These are phyloP conservation scores for Lepisosteus oculatus DNA, from an alignment of 2,113 vertebrate genomes.

Conservation along the genomic window DNA sequence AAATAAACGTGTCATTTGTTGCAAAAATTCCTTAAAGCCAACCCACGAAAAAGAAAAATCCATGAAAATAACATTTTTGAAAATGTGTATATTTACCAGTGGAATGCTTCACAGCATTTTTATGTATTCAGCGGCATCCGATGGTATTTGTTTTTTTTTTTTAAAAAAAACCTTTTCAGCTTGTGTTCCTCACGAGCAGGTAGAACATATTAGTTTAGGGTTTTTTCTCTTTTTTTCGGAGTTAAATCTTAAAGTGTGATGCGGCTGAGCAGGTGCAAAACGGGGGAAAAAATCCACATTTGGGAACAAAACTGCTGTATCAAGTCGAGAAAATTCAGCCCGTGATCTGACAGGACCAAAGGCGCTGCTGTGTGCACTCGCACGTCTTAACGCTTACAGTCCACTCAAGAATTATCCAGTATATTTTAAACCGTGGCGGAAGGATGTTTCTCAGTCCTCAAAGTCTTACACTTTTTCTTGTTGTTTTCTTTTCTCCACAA, in stretches of 20 bases:
- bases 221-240: not conserved
- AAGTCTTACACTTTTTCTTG: slow-evolving; percentile 46
- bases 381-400: slow-evolving; percentile 43
- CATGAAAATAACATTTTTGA: slow-evolving; percentile 23
- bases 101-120: slow-evolving; percentile 28
- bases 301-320: slow-evolving; percentile 16
- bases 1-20: slow-evolving; percentile 10
- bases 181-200: slow-evolving; percentile 29
- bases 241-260: not conserved
- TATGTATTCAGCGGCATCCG: slow-evolving; percentile 26
- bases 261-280: slow-evolving; percentile 12
- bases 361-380: slow-evolving; percentile 34
- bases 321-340: slow-evolving; percentile 38
- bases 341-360: slow-evolving; percentile 34
- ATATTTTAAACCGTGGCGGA: slow-evolving; percentile 41
- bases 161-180: slow-evolving; percentile 13
- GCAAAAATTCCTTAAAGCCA: slow-evolving; percentile 38
- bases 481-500: slow-evolving; percentile 46
- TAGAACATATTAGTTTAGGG: no score
- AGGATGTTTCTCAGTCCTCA: slow-evolving; percentile 28
- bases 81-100: slow-evolving; percentile 39
- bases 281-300: slow-evolving; percentile 33
- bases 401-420: slow-evolving; percentile 52
- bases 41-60: slow-evolving; percentile 38
- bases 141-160: slow-evolving; percentile 32